phyloP scores from a whole-genome alignment of 2,888 invertebrate species.

The Leucozona laternaria region DNA sequence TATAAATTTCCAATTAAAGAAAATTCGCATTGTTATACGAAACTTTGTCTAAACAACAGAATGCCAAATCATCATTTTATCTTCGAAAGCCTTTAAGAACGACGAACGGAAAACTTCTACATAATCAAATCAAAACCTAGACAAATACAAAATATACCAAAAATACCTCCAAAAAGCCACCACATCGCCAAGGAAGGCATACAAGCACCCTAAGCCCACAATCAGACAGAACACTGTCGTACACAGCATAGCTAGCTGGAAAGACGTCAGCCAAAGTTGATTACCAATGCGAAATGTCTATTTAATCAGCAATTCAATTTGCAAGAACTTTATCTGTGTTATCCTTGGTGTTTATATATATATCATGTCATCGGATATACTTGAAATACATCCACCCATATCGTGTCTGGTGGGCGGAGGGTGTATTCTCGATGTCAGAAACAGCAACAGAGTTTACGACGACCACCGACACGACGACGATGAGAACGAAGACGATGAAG shows the following conservation, averaged over 20 bases:
- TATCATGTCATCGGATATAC: conserved; percentile 51
- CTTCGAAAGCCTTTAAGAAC: background rate
- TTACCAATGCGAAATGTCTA: conserved; percentile 75
- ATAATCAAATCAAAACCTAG: conserved; percentile 72
- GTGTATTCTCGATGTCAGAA: conserved; percentile 34
- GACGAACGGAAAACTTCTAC: conserved; percentile 25
- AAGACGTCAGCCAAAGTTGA: conserved; percentile 57
- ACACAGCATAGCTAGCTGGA: background rate
- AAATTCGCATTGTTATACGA: conserved; percentile 10
- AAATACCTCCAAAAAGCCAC: conserved; percentile 5
- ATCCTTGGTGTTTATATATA: conserved; percentile 41
- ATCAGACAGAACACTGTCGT: background rate
- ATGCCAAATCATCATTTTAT: conserved; percentile 45
- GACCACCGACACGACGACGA: background rate
- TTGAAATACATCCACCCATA: conserved; percentile 29
- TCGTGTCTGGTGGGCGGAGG: conserved; percentile 38
- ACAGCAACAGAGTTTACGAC: conserved; percentile 25
- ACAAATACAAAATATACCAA: conserved; percentile 41
- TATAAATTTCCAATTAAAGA: conserved; percentile 27
- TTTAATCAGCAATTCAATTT: conserved; percentile 75
- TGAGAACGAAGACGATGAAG: conserved; percentile 12
- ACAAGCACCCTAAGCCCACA: background rate
- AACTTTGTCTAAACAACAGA: conserved; percentile 31
- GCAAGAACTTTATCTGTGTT: conserved; percentile 72
- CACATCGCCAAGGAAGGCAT: conserved; percentile 5